These are phyloP conservation scores for Beroe forskalii DNA, from an alignment of 37 sponge, comb jelly and placozoan species.

Conservation along the genomic window DNA sequence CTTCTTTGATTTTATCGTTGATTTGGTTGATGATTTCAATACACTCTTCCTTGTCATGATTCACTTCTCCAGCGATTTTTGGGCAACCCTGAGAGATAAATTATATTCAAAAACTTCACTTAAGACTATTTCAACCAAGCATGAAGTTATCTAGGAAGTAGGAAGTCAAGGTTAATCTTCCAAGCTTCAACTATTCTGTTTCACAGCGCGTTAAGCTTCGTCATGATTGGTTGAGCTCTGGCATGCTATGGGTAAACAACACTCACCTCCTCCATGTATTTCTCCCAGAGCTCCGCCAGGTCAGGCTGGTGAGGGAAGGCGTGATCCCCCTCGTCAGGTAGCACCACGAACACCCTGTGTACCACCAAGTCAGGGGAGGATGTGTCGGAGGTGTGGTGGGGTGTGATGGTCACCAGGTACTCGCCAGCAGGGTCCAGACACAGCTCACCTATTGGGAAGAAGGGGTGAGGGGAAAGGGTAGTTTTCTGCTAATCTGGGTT, in stretches of 20 bases:
- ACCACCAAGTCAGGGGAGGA: not conserved
- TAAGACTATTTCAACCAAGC: no score
- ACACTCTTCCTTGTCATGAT: conserved; percentile 1
- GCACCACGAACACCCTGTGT: not conserved
- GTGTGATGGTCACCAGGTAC: conserved; percentile 15
- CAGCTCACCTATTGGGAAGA: conserved; percentile 6
- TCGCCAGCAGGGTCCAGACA: conserved; percentile 56
- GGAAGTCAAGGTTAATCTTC: no score
- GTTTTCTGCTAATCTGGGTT: no score
- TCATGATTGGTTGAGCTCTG: no score
- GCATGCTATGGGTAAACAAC: no score
- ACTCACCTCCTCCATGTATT: conserved; percentile 17
- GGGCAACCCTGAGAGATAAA: not conserved
- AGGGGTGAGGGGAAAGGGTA: not conserved
- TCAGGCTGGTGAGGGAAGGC: conserved; percentile 36
- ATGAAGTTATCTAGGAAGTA: no score
- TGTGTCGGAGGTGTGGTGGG: not conserved
- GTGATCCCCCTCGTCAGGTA: not conserved
- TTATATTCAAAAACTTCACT: no score
- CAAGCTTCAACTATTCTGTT: no score
- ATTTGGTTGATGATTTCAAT: conserved; percentile 1
- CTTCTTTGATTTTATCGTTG: conserved; percentile 9
- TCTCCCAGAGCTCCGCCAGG: conserved; percentile 38
- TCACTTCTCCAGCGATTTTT: conserved; percentile 16
- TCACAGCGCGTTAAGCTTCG: no score